Evolutionary conservation across 2,113 vertebrate genomes (phyloP), one percentile per base, ranked within the genome.

Genomic region (Coracopsis vasa): DNA sequence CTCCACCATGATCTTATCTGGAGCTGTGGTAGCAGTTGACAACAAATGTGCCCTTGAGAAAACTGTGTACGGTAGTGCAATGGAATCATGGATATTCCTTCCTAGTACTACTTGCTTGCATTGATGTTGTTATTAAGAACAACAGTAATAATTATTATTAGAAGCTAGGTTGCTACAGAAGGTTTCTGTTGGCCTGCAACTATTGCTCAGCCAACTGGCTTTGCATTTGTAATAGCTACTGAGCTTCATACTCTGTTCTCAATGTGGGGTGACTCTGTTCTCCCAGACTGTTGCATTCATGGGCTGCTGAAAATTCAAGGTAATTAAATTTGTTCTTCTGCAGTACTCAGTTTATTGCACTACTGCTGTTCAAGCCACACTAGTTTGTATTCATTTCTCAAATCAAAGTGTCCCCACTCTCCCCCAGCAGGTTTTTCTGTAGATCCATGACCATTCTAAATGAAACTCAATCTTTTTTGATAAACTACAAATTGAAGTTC

Each of bases 11-110:
- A 96, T 97, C 95, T 96, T 97, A 97, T 97, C 94, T 96, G 89
- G 88, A 96, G 88, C 88, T 91, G 90, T 95, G 82, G 93, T 96
- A 93, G 87, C 85, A 91, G 91, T 39, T 97, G 97, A 97, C 97
- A 97, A 96, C 95, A 97, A 97, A 96, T 96, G 93, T 97, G 97
- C 96, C 97, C 97, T 97, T 97, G 97, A 97, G 95, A 97, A 97
- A 94, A 73, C 51, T 58, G 39, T 90, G 51, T 77, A 72, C 5
- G 0, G 54, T 75, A 95, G 69, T 50, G 84, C 79, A 92, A 39
- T 62, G 72, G 90, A 96, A 82, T 88, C 0, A 8, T 66, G 83
- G 92, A 56, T 95, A 80, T 91, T 82, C 62, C 44, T 50, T 94
- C 48, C 81, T 78, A 85, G 45, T 92, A 29, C 54, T 73, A 61